Base-by-base conservation (phyloP, 2,797 vertebrate species). In the Microchirus variegatus region DNA sequence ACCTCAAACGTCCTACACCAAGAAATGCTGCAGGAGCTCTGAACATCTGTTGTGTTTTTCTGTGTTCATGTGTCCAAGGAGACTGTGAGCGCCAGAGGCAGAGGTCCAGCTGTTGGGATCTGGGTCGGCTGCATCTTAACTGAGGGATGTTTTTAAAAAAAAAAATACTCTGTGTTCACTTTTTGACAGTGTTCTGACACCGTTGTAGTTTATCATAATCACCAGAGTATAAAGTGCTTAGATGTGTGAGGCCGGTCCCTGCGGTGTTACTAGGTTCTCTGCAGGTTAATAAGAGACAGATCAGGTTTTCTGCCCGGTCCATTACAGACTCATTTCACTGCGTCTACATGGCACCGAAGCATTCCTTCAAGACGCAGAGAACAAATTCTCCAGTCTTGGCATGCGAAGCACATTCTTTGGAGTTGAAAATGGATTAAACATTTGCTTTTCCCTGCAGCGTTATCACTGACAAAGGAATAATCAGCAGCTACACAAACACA, bases 41-140 rank as follows among this genome's bases (percentile, higher is more conserved):
- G 75, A 83, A 89, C 85, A 90, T 90, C 87, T 90, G 88, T 68
- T 83, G 80, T 73, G 70, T 50, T 81, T 75, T 36, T 63, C 16
- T 73, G 70, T 41, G 58, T 67, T 79, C 69, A 45, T 72, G 73
- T 47, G 78, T 88, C 80, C 81, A 68, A 63, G 73, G 85, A 84
- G 84, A 73, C 60, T 35, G 60, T 75, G 47, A 14, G 65, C 78
- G 87, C 84, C 81, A 80, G 70, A 77, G 77, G 85, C 85, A 58
- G 50, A 42, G 72, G 58, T 66, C 75, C 88, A 91, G 89, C 85
- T 91, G 88, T 77, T 80, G 17, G 58, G 58, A 75, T 75, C 52
- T 79, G 62, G 55, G 72, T 83, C 53, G 18, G 48, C 59, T 73
- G 60, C 63, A 54, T 73, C 49, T 18, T 26, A 63, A 59, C 56